phyloP scores from a whole-genome alignment of 2,113 vertebrate species.

The Dolichotis patagonum region DNA sequence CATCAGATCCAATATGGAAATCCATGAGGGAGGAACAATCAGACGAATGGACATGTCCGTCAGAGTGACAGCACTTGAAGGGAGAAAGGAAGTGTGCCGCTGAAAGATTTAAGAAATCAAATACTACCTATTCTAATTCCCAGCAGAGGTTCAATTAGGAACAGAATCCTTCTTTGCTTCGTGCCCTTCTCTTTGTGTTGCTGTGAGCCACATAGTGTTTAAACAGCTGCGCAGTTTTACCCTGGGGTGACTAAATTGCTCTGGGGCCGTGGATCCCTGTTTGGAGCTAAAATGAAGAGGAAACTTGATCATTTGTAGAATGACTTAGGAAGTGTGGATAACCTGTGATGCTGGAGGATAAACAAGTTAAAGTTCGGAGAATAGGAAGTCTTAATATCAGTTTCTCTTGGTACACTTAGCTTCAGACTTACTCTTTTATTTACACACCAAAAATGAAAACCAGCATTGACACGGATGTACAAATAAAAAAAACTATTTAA shows the following conservation, averaged over 20 bases:
- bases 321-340: slow-evolving; percentile 41
- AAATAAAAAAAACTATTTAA: background rate
- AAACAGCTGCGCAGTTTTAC: slow-evolving; percentile 77
- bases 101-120: slow-evolving; percentile 66
- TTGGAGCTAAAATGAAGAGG: slow-evolving; percentile 62
- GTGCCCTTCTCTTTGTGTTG: slow-evolving; percentile 5
- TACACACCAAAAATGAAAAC: background rate
- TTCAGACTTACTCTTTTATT: background rate
- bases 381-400: background rate
- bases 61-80: background rate
- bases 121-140: slow-evolving; percentile 57
- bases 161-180: slow-evolving; percentile 58
- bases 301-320: slow-evolving; percentile 65
- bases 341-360: background rate
- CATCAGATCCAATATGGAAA: background rate
- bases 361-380: slow-evolving; percentile 25
- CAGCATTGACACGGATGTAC: background rate
- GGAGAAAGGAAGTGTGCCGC: background rate
- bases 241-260: slow-evolving; percentile 60
- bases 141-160: slow-evolving; percentile 73
- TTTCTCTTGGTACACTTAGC: background rate
- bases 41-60: background rate
- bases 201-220: slow-evolving; percentile 63
- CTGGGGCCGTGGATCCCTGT: slow-evolving; percentile 31
- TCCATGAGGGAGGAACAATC: background rate